Evolutionary conservation across 1,140 invertebrate genomes (phyloP).

Genomic region (Dinothrombium tinctorium): DNA sequence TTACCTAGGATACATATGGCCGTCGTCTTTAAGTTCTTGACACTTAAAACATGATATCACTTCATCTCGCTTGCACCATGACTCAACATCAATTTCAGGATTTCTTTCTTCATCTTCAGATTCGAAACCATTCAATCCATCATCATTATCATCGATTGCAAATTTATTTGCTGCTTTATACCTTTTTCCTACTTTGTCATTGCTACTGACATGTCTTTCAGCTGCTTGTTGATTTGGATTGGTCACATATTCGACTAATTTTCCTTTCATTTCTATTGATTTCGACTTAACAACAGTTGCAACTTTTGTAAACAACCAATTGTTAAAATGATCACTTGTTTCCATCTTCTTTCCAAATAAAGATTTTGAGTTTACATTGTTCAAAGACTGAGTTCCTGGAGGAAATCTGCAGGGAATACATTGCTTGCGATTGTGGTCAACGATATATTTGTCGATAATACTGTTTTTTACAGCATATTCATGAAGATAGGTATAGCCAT

Average conservation of each 20-base stretch:
- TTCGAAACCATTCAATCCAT: constrained; percentile 21
- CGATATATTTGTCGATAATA: constrained; percentile 15
- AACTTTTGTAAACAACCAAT: constrained; percentile 9
- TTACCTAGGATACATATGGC: constrained; percentile 51
- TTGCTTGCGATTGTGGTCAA: constrained; percentile 18
- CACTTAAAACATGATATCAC: constrained; percentile 65
- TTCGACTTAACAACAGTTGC: constrained; percentile 52
- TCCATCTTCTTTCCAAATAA: too few relatives aligned
- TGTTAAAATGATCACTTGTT: too few relatives aligned
- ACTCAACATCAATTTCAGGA: constrained; percentile 38
- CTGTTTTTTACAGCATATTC: constrained; percentile 15
- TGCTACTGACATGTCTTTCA: constrained; percentile 45
- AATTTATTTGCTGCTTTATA: constrained; percentile 75
- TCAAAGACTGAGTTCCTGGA: neutral
- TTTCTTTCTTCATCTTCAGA: constrained; percentile 39
- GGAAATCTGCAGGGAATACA: constrained; percentile 15
- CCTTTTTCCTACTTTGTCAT: constrained; percentile 55
- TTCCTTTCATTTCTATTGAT: constrained; percentile 70
- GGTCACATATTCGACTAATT: constrained; percentile 76
- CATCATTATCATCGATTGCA: constrained; percentile 64
- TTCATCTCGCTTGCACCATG: constrained; percentile 58
- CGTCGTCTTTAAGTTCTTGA: constrained; percentile 67
- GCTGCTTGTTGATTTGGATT: constrained; percentile 29
- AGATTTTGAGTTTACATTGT: too few relatives aligned
- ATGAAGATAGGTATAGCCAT: constrained; percentile 47